Evolutionary conservation across 2,797 vertebrate species (phyloP).

Genomic region (Ciconia nigra): DNA sequence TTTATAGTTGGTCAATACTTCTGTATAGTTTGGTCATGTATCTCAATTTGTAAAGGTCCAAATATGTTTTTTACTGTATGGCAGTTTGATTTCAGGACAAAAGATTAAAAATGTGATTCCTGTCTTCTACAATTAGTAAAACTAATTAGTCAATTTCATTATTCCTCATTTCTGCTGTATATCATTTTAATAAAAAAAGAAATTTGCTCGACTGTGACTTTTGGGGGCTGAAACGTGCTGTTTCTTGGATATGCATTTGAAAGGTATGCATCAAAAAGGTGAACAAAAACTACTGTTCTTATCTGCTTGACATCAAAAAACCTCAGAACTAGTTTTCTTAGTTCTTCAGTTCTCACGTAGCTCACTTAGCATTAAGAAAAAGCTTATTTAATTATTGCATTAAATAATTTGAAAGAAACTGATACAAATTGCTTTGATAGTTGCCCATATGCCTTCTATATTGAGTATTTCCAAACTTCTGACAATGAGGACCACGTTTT

Average conservation of each 20-base stretch:
- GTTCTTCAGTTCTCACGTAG: background rate
- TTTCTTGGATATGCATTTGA: background rate
- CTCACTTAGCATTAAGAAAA: background rate
- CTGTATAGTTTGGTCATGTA: background rate
- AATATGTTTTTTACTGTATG: background rate
- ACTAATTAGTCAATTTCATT: background rate
- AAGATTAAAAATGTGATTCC: background rate
- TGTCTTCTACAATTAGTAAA: background rate
- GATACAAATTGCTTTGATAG: background rate
- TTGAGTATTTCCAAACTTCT: background rate
- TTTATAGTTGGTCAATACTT: background rate
- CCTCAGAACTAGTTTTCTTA: background rate
- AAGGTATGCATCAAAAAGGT: background rate
- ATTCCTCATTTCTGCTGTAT: background rate
- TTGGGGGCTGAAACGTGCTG: background rate
- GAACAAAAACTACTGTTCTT: background rate
- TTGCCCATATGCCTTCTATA: background rate
- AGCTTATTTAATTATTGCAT: background rate
- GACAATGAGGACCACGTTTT: background rate
- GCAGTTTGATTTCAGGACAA: background rate
- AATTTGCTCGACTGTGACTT: background rate
- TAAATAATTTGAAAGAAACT: background rate
- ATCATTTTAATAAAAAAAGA: background rate
- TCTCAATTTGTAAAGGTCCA: background rate
- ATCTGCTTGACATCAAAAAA: background rate